Evolutionary conservation across 2,113 vertebrate genomes (phyloP).

Genomic region (Himantopus leucocephalus): DNA sequence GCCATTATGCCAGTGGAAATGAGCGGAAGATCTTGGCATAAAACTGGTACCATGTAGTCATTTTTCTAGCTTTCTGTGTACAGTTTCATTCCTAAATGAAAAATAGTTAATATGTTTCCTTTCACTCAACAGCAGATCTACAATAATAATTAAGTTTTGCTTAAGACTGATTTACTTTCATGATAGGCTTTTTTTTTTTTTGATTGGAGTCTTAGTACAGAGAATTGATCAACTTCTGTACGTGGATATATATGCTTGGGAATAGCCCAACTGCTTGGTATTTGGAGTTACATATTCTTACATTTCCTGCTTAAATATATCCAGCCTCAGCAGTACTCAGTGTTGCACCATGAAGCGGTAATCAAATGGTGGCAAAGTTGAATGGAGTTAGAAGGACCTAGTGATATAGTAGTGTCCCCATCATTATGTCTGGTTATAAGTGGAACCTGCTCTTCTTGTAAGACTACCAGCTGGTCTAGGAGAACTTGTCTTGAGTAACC

Average conservation of each 20-base stretch:
- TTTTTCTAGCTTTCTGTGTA: background rate
- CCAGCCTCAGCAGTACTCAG: background rate
- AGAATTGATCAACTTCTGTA: background rate
- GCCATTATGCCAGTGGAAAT: constrained; percentile 10
- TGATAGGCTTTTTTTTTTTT: background rate
- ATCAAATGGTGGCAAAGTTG: background rate
- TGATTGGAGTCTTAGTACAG: background rate
- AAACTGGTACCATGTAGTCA: background rate
- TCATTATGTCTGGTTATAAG: background rate
- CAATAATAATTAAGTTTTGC: background rate
- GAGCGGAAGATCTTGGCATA: background rate
- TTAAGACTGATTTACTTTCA: background rate
- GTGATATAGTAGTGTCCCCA: background rate
- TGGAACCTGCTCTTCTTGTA: background rate
- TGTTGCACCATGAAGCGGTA: background rate
- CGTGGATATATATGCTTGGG: background rate
- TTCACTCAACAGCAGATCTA: background rate
- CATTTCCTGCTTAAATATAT: background rate
- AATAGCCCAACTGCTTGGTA: background rate
- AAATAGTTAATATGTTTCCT: background rate
- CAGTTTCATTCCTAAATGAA: background rate
- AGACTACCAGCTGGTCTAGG: background rate
- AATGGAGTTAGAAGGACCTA: background rate
- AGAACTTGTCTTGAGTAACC: background rate
- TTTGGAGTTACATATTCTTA: background rate